Percentiles rank a stretch among this genome's conserved stretches.
Evolutionary conservation across 30 jellyfish, hydroid and myxozoan genomes (phyloP).

Genomic region (Sanderia malayensis): DNA sequence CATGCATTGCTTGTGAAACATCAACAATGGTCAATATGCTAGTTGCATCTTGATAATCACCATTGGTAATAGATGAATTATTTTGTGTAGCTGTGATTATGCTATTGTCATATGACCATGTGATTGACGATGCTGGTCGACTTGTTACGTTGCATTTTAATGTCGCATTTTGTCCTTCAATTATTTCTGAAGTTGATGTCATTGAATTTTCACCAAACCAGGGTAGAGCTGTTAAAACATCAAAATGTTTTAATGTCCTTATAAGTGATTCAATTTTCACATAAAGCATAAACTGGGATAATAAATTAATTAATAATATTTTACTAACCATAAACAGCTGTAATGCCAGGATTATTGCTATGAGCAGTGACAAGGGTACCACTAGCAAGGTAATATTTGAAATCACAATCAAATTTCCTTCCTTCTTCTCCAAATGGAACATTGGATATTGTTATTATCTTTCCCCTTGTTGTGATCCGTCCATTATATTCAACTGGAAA

Average conservation of each 20-base stretch:
- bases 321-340: neutral
- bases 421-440: neutral
- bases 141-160: conserved; percentile 18
- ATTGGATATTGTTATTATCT: neutral
- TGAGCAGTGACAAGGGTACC: neutral
- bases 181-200: neutral
- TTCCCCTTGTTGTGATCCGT: neutral
- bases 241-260: no score
- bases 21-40: neutral
- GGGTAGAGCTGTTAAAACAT: conserved; percentile 9
- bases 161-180: neutral
- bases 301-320: no score
- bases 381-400: neutral
- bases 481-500: conserved; percentile 4
- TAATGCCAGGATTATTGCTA: neutral
- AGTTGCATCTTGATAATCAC: neutral
- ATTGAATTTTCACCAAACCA: neutral
- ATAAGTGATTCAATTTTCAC: no score
- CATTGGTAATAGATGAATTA: neutral
- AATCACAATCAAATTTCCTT: neutral
- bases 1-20: neutral
- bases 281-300: no score
- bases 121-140: conserved; percentile 15
- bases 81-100: conserved; percentile 7
- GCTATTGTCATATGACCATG: conserved; percentile 3